Evolutionary conservation across 2,113 vertebrate genomes (phyloP).

Genomic region (Recurvirostra avosetta): DNA sequence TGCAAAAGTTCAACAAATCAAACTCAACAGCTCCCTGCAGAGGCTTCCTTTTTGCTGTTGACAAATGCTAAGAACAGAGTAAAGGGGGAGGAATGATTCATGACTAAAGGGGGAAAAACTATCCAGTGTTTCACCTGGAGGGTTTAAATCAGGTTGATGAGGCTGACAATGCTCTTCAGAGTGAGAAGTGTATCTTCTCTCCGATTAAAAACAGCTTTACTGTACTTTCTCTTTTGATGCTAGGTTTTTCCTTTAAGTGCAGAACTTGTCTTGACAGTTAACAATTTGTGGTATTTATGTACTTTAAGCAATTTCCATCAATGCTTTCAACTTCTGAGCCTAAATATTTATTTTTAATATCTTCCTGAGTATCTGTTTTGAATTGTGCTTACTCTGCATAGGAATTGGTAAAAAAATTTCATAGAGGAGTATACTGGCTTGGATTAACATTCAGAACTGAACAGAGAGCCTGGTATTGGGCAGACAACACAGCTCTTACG

Average conservation of each 20-base stretch:
- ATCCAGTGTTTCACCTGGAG: neutral
- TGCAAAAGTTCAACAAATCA: neutral
- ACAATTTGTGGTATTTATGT: neutral
- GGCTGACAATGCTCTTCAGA: neutral
- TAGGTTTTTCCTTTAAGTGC: neutral
- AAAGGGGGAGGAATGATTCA: neutral
- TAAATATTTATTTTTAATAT: neutral
- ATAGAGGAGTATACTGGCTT: accelerated
- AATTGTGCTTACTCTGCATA: neutral
- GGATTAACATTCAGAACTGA: neutral
- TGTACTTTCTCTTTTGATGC: neutral
- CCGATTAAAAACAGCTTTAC: neutral
- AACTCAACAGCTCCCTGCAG: neutral
- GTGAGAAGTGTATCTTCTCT: neutral
- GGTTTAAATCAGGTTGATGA: neutral
- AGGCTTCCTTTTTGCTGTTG: neutral
- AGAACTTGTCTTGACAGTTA: neutral
- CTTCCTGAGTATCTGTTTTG: neutral
- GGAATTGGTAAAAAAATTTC: neutral
- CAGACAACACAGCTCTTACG: neutral
- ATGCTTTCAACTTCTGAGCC: neutral
- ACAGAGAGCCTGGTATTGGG: neutral
- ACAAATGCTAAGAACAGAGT: neutral
- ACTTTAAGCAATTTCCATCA: neutral
- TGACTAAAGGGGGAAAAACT: neutral